Evolutionary conservation across 2,797 vertebrate genomes (phyloP), one percentile per base, ranked within the genome.

Genomic region (Austrolebias charrua): DNA sequence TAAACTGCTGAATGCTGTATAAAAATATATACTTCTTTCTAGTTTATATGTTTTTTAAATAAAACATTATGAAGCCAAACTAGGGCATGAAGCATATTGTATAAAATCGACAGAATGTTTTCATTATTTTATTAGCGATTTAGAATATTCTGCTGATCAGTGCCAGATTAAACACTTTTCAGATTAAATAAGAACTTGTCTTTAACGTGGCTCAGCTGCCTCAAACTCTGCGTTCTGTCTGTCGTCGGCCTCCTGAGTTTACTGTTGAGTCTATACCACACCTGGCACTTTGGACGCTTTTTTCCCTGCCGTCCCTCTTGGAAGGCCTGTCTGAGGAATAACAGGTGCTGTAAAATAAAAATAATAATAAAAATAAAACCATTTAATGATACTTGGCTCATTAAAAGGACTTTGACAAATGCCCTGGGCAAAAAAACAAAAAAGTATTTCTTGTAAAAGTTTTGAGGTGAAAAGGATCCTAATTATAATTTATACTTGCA

Each of bases 281-380:
- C 97, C 97, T 75, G 97, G 96, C 71, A 98, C 88, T 88, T 91
- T 90, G 54, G 90, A 61, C 67, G 91, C 90, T 91, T 97, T 96
- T 67, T 89, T 92, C 63, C 85, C 90, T 31, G 73, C 73, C 0
- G 80, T 90, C 3, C 92, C 93, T 86, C 94, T 96, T 13, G 93
- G 94, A 72, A 94, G 88, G 66, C 92, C 95, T 0, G 92, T 93
- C 80, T 94, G 93, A 67, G 95, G 95, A 59, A 95, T 93, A 66
- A 90, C 95, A 0, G 90, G 93, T 71, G 76, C 97, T 98, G 77
- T 19, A 45, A 81, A 53, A 57, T 61, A 56, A 78, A 52, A 68
- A 73, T 66, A 61, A 75, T 57, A 62, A 78, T 59, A 55, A 61
- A 49, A 74, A 38, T 12, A 2, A 35, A 12, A 2, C 31, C 42